Evolutionary conservation across 2,797 vertebrate species (phyloP).

Genomic region (Characodon lateralis): DNA sequence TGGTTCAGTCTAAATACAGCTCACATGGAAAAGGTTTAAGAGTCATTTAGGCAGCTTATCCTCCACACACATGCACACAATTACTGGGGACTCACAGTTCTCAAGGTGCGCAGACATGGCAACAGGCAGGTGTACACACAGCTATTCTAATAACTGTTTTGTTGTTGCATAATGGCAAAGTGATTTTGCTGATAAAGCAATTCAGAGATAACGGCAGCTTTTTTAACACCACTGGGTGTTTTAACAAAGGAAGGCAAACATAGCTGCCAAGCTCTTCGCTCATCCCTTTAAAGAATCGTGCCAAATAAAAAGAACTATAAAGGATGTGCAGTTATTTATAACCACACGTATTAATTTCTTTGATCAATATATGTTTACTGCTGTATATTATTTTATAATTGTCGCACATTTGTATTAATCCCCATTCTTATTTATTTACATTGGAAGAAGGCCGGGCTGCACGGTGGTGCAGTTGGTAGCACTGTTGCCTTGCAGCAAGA

Average conservation of each 20-base stretch:
- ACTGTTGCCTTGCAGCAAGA: too few species aligned
- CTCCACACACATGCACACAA: constrained; percentile 24
- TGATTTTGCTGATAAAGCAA: constrained; percentile 52
- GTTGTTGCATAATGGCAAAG: constrained; percentile 45
- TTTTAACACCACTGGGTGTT: constrained; percentile 7
- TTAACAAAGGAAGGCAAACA: constrained; percentile 12
- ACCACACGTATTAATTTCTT: not conserved
- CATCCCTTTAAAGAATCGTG: not conserved
- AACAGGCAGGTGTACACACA: constrained; percentile 40
- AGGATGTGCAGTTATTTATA: not conserved
- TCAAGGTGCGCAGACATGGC: constrained; percentile 28
- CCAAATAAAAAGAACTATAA: not conserved
- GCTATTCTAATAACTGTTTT: constrained; percentile 69
- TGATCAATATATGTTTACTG: not conserved
- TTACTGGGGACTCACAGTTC: constrained; percentile 16
- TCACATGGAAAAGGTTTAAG: constrained; percentile 57
- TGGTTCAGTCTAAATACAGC: constrained; percentile 68
- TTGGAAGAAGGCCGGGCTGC: too few species aligned
- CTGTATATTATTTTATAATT: too few species aligned
- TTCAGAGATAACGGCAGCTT: constrained; percentile 33
- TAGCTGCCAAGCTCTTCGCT: not conserved
- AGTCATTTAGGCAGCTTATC: constrained; percentile 70
- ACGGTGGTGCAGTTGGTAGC: too few species aligned
- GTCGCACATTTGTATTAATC: too few species aligned
- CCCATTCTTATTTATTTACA: too few species aligned